Percentiles rank a stretch among this genome's conserved stretches.
Conservation (phyloP, 2,888 invertebrate genomes). For the Xestia c-nigrum region DNA sequence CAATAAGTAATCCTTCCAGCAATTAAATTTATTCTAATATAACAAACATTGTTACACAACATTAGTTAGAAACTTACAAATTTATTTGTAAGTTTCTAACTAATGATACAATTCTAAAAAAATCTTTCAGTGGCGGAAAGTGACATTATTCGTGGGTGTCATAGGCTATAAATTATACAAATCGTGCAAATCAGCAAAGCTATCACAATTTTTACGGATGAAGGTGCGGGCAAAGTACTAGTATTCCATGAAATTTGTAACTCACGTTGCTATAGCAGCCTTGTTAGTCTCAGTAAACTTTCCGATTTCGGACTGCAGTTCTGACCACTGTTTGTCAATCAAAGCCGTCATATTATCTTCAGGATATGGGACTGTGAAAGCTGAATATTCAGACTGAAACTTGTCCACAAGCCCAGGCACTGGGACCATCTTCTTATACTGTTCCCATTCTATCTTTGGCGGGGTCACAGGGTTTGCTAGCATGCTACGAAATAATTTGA, state of each 20-base stretch:
- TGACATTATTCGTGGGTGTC: no score
- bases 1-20: neutral
- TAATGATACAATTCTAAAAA: no score
- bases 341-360: conserved; percentile 73
- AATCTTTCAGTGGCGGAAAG: no score
- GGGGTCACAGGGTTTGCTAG: conserved; percentile 76
- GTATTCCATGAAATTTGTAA: neutral
- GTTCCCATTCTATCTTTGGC: conserved; percentile 84
- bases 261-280: conserved; percentile 69
- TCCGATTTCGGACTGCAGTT: conserved; percentile 76
- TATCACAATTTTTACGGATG: no score
- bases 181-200: no score
- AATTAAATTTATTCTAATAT: neutral
- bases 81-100: no score
- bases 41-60: no score
- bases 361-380: conserved; percentile 80
- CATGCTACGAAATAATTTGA: conserved; percentile 71
- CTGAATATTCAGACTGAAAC: conserved; percentile 76
- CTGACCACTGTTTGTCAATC: conserved; percentile 83
- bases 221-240: no score
- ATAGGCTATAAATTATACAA: no score
- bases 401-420: conserved; percentile 80
- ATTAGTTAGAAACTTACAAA: no score
- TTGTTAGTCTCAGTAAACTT: conserved; percentile 75
- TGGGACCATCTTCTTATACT: conserved; percentile 79